These are phyloP conservation scores for Aethina tumida DNA, from an alignment of 1,140 invertebrate genomes.

Conservation along the genomic window DNA sequence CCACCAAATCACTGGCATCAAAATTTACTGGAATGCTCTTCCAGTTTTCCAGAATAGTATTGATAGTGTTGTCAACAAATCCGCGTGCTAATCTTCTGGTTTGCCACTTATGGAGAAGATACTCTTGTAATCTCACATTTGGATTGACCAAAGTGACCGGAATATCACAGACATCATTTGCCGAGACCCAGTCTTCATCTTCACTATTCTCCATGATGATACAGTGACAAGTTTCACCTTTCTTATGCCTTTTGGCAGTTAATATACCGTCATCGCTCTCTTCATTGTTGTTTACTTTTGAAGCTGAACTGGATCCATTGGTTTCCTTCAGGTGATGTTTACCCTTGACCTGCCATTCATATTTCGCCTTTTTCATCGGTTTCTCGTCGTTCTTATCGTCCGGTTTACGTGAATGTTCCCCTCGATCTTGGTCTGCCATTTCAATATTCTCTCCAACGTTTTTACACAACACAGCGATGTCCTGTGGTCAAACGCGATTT, in stretches of 20 bases:
- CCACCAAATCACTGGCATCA: constrained; percentile 44
- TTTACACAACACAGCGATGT: no score
- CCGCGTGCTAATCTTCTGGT: constrained; percentile 57
- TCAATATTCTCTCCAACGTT: no score
- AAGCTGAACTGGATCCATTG: constrained; percentile 4
- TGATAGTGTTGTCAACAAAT: constrained; percentile 63
- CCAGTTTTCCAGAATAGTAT: constrained; percentile 54
- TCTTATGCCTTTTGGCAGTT: not conserved
- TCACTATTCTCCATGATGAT: constrained; percentile 12
- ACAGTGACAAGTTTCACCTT: not conserved
- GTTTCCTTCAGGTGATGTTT: constrained; percentile 45
- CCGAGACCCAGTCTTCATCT: constrained; percentile 13
- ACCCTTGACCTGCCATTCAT: constrained; percentile 54
- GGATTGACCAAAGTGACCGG: constrained; percentile 26
- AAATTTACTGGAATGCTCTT: constrained; percentile 40
- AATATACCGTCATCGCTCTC: not conserved
- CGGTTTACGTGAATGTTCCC: constrained; percentile 9
- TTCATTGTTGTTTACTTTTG: constrained; percentile 5
- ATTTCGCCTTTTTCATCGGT: constrained; percentile 51
- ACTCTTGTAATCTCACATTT: constrained; percentile 36
- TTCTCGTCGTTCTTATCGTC: constrained; percentile 34
- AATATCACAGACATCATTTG: constrained; percentile 26
- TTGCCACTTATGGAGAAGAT: constrained; percentile 53
- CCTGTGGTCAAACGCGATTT: no score
- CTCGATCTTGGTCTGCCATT: constrained; percentile 15